Conservation (phyloP, 2,113 vertebrate genomes). For the Sander lucioperca region DNA sequence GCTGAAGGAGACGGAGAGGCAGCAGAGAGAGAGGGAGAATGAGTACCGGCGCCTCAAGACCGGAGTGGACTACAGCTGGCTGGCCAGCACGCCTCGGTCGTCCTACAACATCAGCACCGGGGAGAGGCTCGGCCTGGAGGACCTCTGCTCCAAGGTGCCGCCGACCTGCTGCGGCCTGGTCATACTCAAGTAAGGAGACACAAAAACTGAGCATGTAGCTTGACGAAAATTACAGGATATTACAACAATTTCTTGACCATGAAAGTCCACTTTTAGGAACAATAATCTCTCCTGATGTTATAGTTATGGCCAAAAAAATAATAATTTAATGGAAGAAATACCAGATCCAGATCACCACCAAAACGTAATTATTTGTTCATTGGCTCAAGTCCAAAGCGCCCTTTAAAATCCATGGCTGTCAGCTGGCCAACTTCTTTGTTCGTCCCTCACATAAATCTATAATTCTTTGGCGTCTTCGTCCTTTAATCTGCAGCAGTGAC, state of each 20-base stretch:
- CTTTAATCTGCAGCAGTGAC: slow-evolving; percentile 38
- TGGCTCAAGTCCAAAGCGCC: background rate
- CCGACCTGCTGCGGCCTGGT: slow-evolving; percentile 93
- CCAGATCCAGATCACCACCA: background rate
- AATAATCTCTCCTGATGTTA: background rate
- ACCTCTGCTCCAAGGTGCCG: slow-evolving; percentile 91
- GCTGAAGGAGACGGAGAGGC: slow-evolving; percentile 91
- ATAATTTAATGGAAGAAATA: background rate
- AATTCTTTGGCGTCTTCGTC: background rate
- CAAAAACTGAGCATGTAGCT: background rate
- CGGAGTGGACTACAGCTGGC: slow-evolving; percentile 97
- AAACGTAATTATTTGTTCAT: background rate
- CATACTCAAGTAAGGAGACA: slow-evolving; percentile 90
- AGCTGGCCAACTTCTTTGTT: background rate
- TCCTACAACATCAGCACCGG: slow-evolving; percentile 89
- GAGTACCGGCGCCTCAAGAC: slow-evolving; percentile 89
- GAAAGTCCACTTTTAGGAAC: background rate
- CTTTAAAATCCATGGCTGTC: background rate
- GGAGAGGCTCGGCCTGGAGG: slow-evolving; percentile 92
- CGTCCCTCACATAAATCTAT: background rate
- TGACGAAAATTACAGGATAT: background rate
- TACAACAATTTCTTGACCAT: background rate
- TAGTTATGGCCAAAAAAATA: background rate
- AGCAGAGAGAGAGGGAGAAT: slow-evolving; percentile 88
- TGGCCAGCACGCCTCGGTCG: slow-evolving; percentile 88